Evolutionary conservation across 2,888 invertebrate species (phyloP).

Genomic region (Temnothorax ravouxi): DNA sequence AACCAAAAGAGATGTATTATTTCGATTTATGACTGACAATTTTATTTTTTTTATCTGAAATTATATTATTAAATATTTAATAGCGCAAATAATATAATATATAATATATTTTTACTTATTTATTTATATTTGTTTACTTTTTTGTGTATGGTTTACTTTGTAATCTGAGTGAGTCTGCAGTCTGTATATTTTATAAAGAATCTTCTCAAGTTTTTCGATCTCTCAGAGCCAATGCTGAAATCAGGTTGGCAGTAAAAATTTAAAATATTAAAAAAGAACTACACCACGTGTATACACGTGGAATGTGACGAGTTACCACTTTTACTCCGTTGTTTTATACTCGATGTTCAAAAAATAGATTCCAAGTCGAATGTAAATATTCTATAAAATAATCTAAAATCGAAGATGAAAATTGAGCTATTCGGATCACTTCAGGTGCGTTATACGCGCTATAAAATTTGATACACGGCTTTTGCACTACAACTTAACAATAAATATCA

Average conservation of each 20-base stretch:
- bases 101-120: neutral
- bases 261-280: neutral
- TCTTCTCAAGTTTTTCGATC: neutral
- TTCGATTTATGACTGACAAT: neutral
- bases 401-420: neutral
- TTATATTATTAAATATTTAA: conserved; percentile 13
- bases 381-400: neutral
- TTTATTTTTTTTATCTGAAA: neutral
- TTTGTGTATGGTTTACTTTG: neutral
- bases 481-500: neutral
- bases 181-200: neutral
- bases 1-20: neutral
- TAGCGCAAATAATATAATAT: neutral
- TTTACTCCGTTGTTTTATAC: neutral
- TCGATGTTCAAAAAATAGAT: neutral
- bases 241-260: neutral
- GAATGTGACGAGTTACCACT: neutral
- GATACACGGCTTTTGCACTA: neutral
- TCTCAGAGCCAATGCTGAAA: neutral
- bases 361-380: neutral
- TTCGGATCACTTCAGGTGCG: neutral
- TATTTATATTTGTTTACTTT: neutral
- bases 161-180: neutral
- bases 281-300: too few species aligned
- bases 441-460: neutral